phyloP scores from a whole-genome alignment of 2,797 vertebrate species.

The Podarcis siculus region DNA sequence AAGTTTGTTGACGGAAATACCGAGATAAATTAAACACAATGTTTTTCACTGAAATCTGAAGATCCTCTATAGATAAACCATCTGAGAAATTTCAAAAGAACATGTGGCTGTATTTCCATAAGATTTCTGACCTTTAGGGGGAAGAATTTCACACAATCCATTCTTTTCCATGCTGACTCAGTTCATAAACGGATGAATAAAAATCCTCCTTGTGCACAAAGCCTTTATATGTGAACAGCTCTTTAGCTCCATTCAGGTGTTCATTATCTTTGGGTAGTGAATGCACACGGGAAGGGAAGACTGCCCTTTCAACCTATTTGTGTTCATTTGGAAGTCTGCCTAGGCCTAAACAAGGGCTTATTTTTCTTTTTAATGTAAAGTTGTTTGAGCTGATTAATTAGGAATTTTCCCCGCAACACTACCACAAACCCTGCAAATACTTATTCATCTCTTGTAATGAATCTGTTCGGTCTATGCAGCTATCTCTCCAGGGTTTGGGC shows the following conservation, averaged over 20 bases:
- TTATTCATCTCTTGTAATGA: constrained; percentile 20
- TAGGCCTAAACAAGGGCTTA: neutral
- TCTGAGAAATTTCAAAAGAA: neutral
- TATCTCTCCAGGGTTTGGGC: neutral
- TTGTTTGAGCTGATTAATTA: constrained; percentile 26
- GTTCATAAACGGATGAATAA: constrained; percentile 44
- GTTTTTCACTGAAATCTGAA: neutral
- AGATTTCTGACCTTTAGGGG: neutral
- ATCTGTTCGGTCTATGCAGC: constrained; percentile 8
- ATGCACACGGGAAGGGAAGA: neutral
- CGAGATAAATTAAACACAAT: neutral
- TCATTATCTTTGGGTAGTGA: neutral
- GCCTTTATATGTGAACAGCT: constrained; percentile 41
- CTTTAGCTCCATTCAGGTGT: neutral
- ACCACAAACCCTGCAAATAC: constrained; percentile 30
- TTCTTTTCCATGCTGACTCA: constrained; percentile 57
- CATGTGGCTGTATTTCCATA: neutral
- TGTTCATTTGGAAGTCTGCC: neutral
- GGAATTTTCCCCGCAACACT: neutral
- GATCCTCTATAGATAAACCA: neutral
- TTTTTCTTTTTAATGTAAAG: constrained; percentile 52
- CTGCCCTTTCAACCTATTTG: neutral
- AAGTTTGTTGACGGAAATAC: constrained; percentile 2
- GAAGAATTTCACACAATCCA: too few species aligned
- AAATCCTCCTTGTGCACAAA: constrained; percentile 36